phyloP scores from a whole-genome alignment of 2,113 vertebrate species.

The Chloroceryle aenea region DNA sequence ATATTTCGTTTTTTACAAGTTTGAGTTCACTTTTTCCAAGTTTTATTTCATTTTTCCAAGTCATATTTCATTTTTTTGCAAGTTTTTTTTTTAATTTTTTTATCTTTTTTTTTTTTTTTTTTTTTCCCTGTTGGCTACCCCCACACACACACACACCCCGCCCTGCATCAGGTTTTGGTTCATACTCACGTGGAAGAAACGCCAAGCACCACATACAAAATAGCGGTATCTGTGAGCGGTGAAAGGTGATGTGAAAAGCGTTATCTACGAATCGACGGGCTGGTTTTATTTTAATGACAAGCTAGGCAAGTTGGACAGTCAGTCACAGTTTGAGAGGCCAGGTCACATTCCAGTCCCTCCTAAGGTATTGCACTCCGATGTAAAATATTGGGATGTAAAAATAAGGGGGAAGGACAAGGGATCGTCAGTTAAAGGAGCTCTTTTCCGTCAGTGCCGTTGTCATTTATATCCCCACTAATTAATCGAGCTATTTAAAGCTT shows the following conservation, averaged over 20 bases:
- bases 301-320: neutral
- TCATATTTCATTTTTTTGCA: neutral
- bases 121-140: no score
- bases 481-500: slow-evolving; percentile 8
- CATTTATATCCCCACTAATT: slow-evolving; percentile 8
- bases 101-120: neutral
- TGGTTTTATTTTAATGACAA: neutral
- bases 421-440: neutral
- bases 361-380: neutral
- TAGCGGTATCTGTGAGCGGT: neutral
- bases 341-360: neutral
- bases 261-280: neutral
- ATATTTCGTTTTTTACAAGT: neutral
- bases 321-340: neutral
- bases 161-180: neutral
- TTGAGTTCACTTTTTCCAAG: neutral
- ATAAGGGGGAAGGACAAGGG: neutral
- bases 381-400: neutral
- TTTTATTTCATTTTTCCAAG: neutral
- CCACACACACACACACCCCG: no score
- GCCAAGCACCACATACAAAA: neutral
- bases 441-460: neutral
- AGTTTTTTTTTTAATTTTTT: neutral
- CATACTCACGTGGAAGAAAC: neutral
- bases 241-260: neutral